Evolutionary conservation across 2,888 invertebrate species (phyloP).

Genomic region (Melikaiella ostensackeni): DNA sequence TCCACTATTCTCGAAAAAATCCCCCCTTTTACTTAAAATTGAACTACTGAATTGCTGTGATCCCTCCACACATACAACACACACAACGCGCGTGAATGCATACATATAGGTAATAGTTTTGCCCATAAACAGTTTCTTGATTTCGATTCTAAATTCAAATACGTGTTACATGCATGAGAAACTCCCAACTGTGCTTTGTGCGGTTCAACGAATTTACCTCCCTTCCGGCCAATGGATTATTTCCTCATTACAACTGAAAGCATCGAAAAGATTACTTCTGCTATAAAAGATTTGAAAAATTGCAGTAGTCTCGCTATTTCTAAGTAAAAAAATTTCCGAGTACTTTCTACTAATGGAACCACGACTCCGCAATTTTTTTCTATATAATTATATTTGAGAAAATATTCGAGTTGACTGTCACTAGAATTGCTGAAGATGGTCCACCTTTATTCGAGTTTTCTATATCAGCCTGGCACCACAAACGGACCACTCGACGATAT

Average conservation of each 20-base stretch:
- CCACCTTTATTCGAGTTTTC: not conserved
- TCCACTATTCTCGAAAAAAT: too few species aligned
- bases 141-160: conserved; percentile 47
- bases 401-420: not conserved
- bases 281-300: too few species aligned
- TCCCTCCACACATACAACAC: not conserved
- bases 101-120: too few species aligned
- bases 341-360: not conserved
- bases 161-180: conserved; percentile 30
- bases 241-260: not conserved
- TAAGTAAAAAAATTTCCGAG: not conserved
- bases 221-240: conserved; percentile 26
- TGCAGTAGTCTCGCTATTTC: not conserved
- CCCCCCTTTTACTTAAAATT: too few species aligned
- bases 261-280: not conserved
- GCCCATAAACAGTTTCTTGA: conserved; percentile 12
- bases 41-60: too few species aligned
- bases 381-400: not conserved
- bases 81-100: too few species aligned
- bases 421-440: conserved; percentile 1
- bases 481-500: conserved; percentile 35
- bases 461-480: not conserved
- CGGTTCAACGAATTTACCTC: not conserved
- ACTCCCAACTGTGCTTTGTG: not conserved
- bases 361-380: not conserved